Percentiles rank a stretch among this genome's conserved stretches.
Conservation (phyloP, 2,797 vertebrate species). For the Molossus alvarezi region DNA sequence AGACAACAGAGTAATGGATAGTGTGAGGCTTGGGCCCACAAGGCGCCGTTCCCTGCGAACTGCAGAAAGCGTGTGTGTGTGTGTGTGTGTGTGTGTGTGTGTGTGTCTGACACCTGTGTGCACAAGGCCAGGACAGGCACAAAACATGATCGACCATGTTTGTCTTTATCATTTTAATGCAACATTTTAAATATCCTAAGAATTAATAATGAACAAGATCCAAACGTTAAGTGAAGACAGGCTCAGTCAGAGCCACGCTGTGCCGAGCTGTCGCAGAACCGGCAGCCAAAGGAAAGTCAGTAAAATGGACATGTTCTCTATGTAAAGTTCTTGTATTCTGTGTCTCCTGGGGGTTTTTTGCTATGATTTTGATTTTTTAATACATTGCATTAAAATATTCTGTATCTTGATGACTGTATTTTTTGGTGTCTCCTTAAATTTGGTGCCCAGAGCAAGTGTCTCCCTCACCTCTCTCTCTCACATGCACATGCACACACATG, state of each 20-base stretch:
- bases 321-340: background rate
- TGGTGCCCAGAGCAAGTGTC: background rate
- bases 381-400: slow-evolving; percentile 5
- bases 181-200: background rate
- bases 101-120: background rate
- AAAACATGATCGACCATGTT: background rate
- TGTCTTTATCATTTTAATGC: background rate
- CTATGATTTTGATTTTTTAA: slow-evolving; percentile 7
- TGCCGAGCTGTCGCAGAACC: background rate
- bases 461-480: background rate
- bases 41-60: background rate
- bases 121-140: background rate
- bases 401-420: background rate
- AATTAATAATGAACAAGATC: background rate
- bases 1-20: background rate
- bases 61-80: background rate
- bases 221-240: background rate
- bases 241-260: background rate
- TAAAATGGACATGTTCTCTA: background rate
- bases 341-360: background rate
- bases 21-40: background rate
- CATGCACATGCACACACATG: no score
- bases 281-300: background rate
- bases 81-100: background rate
- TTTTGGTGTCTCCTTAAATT: background rate